Base-by-base conservation (phyloP, 2,888 invertebrate genomes). In the Microctonus hyperodae region DNA sequence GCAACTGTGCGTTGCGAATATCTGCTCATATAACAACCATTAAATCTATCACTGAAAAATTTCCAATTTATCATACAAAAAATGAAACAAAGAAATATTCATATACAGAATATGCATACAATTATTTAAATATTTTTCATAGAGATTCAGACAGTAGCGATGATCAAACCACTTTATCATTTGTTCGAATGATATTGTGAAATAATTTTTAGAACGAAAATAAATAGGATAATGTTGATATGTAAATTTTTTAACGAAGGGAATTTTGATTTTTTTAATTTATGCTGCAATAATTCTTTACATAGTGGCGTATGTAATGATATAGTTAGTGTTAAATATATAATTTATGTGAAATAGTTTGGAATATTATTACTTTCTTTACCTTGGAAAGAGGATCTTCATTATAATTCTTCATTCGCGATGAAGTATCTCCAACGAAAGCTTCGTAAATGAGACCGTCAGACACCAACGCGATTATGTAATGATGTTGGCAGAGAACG, bases 321-420 rank as follows among this genome's bases (percentile, higher is more conserved):
- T n/a, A n/a, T n/a, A n/a, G n/a, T n/a, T n/a, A n/a, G n/a, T n/a
- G n/a, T n/a, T n/a, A n/a, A n/a, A n/a, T n/a, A n/a, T n/a, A n/a
- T n/a, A n/a, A n/a, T n/a, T n/a, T n/a, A n/a, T n/a, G n/a, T n/a
- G n/a, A n/a, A n/a, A n/a, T n/a, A n/a, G n/a, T n/a, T n/a, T n/a
- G n/a, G n/a, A n/a, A n/a, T n/a, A n/a, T n/a, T 33, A 61, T 60
- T 13, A n/a, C 48, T 51, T 50, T 44, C 37, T n/a, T n/a, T n/a
- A 51, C 58, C 31, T 53, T 65, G 25, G 31, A 65, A 61, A 37
- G 63, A 58, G 79, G 79, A 78, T 80, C 82, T 82, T 79, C 80
- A 82, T 81, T 81, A 79, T 81, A 80, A 82, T 81, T 82, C 80
- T 80, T 79, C 79, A 76, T 79, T 1, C 78, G 80, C 77, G 75